Conservation (phyloP, 2,888 invertebrate genomes). For the Ceratothoa steindachneri region DNA sequence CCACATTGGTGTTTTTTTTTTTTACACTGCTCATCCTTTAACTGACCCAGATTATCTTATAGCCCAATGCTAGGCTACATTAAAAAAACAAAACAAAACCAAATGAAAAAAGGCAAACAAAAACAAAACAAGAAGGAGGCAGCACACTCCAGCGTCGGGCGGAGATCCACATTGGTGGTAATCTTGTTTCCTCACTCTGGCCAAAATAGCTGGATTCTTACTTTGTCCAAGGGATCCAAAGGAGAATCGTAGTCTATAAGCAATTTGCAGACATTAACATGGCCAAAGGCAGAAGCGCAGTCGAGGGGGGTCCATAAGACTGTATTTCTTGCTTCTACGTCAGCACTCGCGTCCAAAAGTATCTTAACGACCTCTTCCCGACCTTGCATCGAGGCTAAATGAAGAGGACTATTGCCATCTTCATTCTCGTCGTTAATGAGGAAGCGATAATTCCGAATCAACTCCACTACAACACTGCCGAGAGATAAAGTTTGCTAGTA, state of each 20-base stretch:
- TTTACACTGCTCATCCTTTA: too few relatives aligned
- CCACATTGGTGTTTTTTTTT: too few relatives aligned
- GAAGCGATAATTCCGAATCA: constrained; percentile 30
- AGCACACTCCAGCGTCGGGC: too few relatives aligned
- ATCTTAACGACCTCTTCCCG: constrained; percentile 49
- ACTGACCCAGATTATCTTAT: too few relatives aligned
- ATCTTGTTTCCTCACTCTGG: too few relatives aligned
- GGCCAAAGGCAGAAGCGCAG: constrained; percentile 53
- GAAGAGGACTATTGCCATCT: constrained; percentile 45
- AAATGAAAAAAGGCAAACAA: too few relatives aligned
- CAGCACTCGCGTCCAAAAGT: constrained; percentile 53
- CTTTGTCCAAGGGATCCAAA: constrained; percentile 48
- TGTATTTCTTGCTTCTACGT: constrained; percentile 53
- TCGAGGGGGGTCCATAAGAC: constrained; percentile 54
- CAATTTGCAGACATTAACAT: constrained; percentile 51
- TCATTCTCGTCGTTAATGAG: constrained; percentile 47
- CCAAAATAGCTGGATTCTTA: too few relatives aligned
- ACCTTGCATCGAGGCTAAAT: constrained; percentile 42
- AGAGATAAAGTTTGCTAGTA: background rate
- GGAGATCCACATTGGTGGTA: too few relatives aligned
- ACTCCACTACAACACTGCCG: constrained; percentile 40
- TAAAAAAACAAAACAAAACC: too few relatives aligned
- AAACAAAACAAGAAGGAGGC: too few relatives aligned
- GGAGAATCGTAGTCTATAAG: constrained; percentile 46
- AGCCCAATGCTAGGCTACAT: too few relatives aligned